These are phyloP conservation scores for Pocillopora damicornis DNA, from an alignment of 64 coral and sea anemone genomes.

Conservation along the genomic window DNA sequence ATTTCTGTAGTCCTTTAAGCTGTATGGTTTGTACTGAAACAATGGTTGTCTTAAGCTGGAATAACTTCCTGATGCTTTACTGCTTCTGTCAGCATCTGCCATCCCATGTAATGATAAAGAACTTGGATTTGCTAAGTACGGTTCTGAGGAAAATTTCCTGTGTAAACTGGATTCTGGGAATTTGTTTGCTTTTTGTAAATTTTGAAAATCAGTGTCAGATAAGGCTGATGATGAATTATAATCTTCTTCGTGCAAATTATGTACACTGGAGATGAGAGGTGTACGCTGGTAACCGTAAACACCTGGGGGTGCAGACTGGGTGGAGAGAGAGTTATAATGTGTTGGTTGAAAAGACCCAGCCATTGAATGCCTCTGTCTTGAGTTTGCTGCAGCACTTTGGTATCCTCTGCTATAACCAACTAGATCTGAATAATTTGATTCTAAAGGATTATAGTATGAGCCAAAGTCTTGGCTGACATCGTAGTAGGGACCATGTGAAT, in stretches of 20 bases:
- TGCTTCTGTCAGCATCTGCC: constrained; percentile 20
- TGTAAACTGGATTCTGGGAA: constrained; percentile 17
- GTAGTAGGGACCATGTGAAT: neutral
- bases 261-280: constrained; percentile 41
- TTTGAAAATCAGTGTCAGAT: constrained; percentile 50
- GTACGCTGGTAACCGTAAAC: constrained; percentile 39
- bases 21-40: constrained; percentile 74
- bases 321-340: constrained; percentile 32
- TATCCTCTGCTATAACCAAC: neutral
- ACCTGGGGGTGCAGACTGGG: constrained; percentile 79
- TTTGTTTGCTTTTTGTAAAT: neutral
- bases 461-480: neutral
- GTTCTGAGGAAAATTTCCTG: constrained; percentile 79
- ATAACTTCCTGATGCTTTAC: constrained; percentile 1
- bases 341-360: constrained; percentile 15
- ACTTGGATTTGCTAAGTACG: constrained; percentile 43
- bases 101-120: neutral
- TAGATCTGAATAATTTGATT: neutral
- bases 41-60: constrained; percentile 27
- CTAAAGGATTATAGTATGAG: neutral
- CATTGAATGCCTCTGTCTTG: constrained; percentile 1
- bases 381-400: constrained; percentile 8
- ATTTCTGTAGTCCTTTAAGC: constrained; percentile 65
- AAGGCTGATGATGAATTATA: constrained; percentile 38
- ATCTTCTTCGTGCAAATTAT: constrained; percentile 42